Evolutionary conservation across 1,140 invertebrate genomes (phyloP), one percentile per base, ranked within the genome.

Genomic region (Eumaeus atala): DNA sequence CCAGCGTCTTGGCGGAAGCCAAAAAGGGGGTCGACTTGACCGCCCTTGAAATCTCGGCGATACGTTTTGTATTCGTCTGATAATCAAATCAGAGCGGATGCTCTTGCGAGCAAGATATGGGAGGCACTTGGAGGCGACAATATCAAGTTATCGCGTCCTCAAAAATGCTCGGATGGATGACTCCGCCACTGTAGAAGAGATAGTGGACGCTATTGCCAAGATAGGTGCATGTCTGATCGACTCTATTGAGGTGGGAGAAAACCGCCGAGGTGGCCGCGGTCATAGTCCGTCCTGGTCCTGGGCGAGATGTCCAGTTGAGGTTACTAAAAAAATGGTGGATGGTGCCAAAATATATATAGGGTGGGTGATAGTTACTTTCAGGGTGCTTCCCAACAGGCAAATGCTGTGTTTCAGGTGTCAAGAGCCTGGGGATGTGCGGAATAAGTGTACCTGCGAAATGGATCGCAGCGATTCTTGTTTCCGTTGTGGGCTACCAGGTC

Each of bases 391-490:
- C 0, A 9, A 12, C 9, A 12, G 40, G 3, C 48, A 38, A 1
- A 11, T 60, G 48, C 38, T 52, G 7, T 60, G 58, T 34, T 60
- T 37, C 36, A 21, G 37, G 11, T 61, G 59, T 12, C 37, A 28
- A 6, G 42, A 48, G 7, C n/a, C 18, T 1, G 57, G 51, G 0
- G 57, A 59, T 34, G 37, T 47, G 1, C 10, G 47, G 8, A n/a
- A 28, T 1, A 14, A 11, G 11, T 63, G 61, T n/a, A n/a, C 51
- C 1, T 51, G 14, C 1, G 47, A 35, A 4, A 38, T 21, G 0
- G 57, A 59, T 18, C 51, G 58, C 33, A 55, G 54, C 14, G 33
- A 38, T 0, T 11, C 48, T 0, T 64, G 62, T 36, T 64, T 50
- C 51, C 54, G 54, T 12, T 50, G 54, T 17, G 48, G 54, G 40